Percentiles rank a stretch among this genome's conserved stretches.
phyloP scores from a whole-genome alignment of 1,140 invertebrate species.

The Lasioglossum baleicum region DNA sequence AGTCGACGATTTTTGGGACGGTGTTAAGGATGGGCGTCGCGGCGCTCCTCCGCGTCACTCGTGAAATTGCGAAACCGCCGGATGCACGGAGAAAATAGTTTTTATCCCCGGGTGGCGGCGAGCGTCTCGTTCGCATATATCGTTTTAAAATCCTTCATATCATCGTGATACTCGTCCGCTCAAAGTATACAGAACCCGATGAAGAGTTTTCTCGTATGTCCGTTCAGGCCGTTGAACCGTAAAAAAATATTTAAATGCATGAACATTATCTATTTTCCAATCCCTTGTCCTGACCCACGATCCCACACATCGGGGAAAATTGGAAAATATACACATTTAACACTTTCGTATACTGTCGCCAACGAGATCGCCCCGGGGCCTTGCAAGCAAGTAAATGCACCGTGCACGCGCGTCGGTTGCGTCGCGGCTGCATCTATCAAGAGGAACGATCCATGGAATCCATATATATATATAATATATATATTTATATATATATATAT shows the following conservation, averaged over 20 bases:
- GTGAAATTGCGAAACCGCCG: background rate
- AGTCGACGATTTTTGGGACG: slow-evolving; percentile 33
- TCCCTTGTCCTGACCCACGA: background rate
- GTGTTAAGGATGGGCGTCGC: slow-evolving; percentile 30
- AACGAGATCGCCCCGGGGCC: slow-evolving; percentile 39
- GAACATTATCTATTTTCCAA: slow-evolving; percentile 2
- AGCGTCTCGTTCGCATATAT: slow-evolving; percentile 21
- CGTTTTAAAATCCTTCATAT: slow-evolving; percentile 22
- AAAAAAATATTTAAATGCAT: slow-evolving; percentile 54
- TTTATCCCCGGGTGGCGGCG: background rate
- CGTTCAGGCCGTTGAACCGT: slow-evolving; percentile 44
- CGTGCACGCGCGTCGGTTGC: slow-evolving; percentile 36
- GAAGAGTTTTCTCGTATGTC: slow-evolving; percentile 33
- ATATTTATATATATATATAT: slow-evolving; percentile 47
- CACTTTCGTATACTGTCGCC: slow-evolving; percentile 53
- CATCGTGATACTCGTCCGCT: slow-evolving; percentile 17
- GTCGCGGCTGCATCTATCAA: slow-evolving; percentile 47
- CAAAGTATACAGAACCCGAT: slow-evolving; percentile 9
- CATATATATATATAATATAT: slow-evolving; percentile 39
- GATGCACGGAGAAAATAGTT: background rate
- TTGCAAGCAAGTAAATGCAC: slow-evolving; percentile 7
- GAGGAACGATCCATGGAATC: slow-evolving; percentile 58
- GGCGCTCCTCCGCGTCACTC: background rate
- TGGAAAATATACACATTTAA: slow-evolving; percentile 34
- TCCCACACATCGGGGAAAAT: slow-evolving; percentile 8